A percentile compares a stretch with the other conserved stretches of the same genome.
These are phyloP conservation scores for Phalanger gymnotis DNA, from an alignment of 2,797 vertebrate species.

Conservation along the genomic window DNA sequence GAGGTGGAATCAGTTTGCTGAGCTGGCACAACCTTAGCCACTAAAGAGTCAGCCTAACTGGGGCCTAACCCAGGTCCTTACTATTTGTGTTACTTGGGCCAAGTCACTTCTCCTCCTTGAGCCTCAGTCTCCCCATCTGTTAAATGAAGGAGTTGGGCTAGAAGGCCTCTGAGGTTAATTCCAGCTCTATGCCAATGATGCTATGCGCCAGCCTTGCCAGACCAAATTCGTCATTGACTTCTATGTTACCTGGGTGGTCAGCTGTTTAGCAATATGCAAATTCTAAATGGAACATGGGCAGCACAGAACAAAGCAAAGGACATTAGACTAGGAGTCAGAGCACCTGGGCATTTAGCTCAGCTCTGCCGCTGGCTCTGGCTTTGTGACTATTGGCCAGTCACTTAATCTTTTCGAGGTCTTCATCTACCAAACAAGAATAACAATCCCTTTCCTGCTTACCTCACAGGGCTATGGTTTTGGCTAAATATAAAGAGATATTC, in stretches of 20 bases:
- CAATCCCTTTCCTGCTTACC: neutral
- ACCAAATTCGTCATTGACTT: neutral
- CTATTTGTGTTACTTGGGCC: neutral
- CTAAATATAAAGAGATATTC: neutral
- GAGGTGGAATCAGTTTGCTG: neutral
- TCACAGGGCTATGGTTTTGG: fast-evolving
- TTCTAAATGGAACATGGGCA: neutral
- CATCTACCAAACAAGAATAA: neutral
- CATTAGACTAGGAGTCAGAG: neutral
- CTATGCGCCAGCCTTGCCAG: neutral
- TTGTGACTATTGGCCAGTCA: neutral
- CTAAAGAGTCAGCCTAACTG: neutral
- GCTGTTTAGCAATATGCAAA: neutral
- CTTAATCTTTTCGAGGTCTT: neutral
- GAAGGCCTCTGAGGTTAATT: neutral
- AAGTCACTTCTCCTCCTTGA: neutral
- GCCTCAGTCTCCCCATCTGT: neutral
- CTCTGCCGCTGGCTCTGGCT: neutral
- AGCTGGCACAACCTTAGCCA: neutral
- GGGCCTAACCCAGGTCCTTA: neutral
- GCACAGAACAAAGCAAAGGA: neutral
- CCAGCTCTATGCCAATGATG: neutral
- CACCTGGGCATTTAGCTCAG: neutral
- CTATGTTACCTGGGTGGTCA: neutral
- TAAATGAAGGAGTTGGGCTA: neutral